Conservation (phyloP, 2,797 vertebrate genomes). For the Thunnus albacares region DNA sequence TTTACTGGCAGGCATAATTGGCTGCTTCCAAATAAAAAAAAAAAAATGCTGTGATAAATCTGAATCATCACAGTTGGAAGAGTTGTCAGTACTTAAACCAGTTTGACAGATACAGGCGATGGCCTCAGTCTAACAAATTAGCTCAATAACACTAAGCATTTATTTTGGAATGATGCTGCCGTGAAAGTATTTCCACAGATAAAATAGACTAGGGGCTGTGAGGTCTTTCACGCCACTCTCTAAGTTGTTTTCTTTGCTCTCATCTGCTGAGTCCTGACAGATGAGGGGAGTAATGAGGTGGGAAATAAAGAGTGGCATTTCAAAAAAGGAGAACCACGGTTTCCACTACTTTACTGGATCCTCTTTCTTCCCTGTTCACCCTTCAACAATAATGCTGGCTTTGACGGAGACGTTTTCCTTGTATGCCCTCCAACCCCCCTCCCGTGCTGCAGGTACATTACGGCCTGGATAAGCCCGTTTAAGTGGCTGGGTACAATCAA, state of each 20-base stretch:
- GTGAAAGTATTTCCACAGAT: conserved; percentile 9
- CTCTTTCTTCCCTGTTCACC: conserved; percentile 38
- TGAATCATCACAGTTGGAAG: conserved; percentile 34
- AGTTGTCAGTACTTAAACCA: conserved; percentile 13
- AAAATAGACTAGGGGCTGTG: conserved; percentile 1
- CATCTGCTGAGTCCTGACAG: conserved; percentile 26
- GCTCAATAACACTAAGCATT: conserved; percentile 14
- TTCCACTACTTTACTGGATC: conserved; percentile 51
- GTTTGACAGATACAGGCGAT: conserved; percentile 28
- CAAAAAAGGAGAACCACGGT: conserved; percentile 35
- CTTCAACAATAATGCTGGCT: conserved; percentile 56
- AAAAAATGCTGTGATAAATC: conserved; percentile 38
- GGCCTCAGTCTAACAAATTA: conserved; percentile 16
- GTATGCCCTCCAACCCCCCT: conserved; percentile 40
- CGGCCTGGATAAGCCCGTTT: conserved; percentile 69
- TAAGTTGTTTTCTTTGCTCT: conserved; percentile 40
- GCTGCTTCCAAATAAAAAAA: conserved; percentile 33
- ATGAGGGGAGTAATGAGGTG: conserved; percentile 31
- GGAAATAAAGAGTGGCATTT: conserved; percentile 46
- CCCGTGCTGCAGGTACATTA: conserved; percentile 63
- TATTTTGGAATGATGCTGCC: conserved; percentile 13
- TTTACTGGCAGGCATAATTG: conserved; percentile 37
- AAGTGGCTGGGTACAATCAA: conserved; percentile 64
- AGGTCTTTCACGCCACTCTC: conserved; percentile 10
- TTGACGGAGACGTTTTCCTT: conserved; percentile 56